Evolutionary conservation across 2,888 invertebrate species (phyloP), one percentile per base, ranked within the genome.

Genomic region (Sinhomidia bicolor): DNA sequence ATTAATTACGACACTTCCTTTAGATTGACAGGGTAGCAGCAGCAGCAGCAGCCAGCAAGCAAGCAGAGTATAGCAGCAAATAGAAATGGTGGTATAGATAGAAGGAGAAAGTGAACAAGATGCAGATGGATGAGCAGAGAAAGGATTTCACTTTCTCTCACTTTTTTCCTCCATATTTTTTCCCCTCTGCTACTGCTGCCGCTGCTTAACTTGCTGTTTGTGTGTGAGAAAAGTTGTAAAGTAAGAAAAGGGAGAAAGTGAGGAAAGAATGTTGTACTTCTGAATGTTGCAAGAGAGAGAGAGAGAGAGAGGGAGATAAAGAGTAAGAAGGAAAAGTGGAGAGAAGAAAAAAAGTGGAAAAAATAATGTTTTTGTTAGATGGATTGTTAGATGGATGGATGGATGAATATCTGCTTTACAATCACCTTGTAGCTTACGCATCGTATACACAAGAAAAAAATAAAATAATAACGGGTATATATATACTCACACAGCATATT

Each of bases 1-100:
- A 88, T 88, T 88, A 88, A 88, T 88, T 88, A 83, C 88, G 57
- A 88, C 79, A 88, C 84, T 88, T 84, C 68, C 83, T 36, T 26
- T 9, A 79, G 79, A 88, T 88, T 88, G 88, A 84, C 88, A 88
- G 71, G 79, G 29, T 12, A 82, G 74, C 80, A 83, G n/a, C n/a
- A n/a, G n/a, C n/a, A n/a, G n/a, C n/a, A n/a, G n/a, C n/a, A n/a
- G n/a, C n/a, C n/a, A n/a, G n/a, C n/a, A n/a, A n/a, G n/a, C n/a
- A n/a, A n/a, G n/a, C n/a, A n/a, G n/a, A n/a, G n/a, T n/a, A n/a
- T n/a, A n/a, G n/a, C n/a, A n/a, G n/a, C n/a, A n/a, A n/a, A n/a
- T n/a, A n/a, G n/a, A n/a, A n/a, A n/a, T n/a, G n/a, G n/a, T n/a
- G n/a, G n/a, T n/a, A n/a, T n/a, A n/a, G n/a, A n/a, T n/a, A n/a